Evolutionary conservation across 2,113 vertebrate genomes (phyloP), one percentile per base, ranked within the genome.

Genomic region (Callipepla squamata): DNA sequence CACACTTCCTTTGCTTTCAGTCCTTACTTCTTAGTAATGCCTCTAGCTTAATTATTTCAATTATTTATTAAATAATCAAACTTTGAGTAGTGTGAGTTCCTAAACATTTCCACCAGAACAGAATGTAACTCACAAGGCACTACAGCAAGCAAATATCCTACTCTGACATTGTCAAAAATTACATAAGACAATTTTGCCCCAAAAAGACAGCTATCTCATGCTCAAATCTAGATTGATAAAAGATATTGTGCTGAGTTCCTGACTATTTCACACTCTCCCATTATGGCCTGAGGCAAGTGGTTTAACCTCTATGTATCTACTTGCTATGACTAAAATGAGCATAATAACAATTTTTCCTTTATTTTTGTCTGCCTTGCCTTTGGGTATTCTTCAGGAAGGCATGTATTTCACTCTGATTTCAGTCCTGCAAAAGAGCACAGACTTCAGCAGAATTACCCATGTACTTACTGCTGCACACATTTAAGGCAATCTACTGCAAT

Each of bases 341-440:
- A 85, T 78, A 91, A 83, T 57, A 89, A 47, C 9, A 55, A 42
- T 70, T 94, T 92, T 76, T n/a, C 38, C 42, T 76, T 87, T 45
- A 62, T 89, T 80, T 93, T 94, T 91, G 26, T 63, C 50, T 90
- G 42, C 57, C 51, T 92, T 87, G 87, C 94, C 91, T 90, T 91
- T 91, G 93, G 94, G 91, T 90, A 77, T 87, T 94, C 51, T 93
- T 51, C n/a, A 91, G 81, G 51, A 87, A 80, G 70, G 70, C 55
- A 59, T 78, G 85, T 82, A 96, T 94, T 95, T 88, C 91, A 94
- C 94, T 96, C 96, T 89, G 68, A 63, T 61, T 87, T 89, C 90
- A 70, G 84, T 83, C 88, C 62, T 93, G 57, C 57, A 77, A 20
- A 91, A 93, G 76, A 80, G 57, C 79, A 77, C 51, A 57, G 75